Evolutionary conservation across 2,113 vertebrate species (phyloP).

Genomic region (Oncorhynchus clarkii): DNA sequence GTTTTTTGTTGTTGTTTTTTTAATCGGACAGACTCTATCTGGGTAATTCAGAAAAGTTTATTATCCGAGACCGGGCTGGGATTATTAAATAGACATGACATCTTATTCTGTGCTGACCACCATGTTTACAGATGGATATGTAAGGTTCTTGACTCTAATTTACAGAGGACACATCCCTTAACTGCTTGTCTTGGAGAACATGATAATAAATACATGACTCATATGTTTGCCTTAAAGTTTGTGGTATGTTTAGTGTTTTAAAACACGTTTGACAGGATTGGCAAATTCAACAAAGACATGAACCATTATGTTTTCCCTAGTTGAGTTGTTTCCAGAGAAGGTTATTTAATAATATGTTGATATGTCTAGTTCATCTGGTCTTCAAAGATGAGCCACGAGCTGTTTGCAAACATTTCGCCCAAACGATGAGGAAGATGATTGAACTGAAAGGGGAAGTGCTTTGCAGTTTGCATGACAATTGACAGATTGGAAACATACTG

Average conservation of each 20-base stretch:
- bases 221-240: not conserved
- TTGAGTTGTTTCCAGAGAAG: no score
- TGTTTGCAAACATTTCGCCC: no score
- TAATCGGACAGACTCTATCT: constrained; percentile 7
- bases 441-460: no score
- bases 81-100: not conserved
- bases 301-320: no score
- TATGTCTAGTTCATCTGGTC: no score
- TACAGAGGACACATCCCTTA: not conserved
- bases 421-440: no score
- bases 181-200: not conserved
- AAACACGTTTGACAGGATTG: not conserved
- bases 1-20: not conserved
- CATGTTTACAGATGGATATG: not conserved
- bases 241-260: not conserved
- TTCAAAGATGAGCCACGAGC: no score
- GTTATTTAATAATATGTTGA: no score
- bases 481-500: no score
- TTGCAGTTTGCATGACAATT: no score
- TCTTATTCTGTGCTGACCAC: not conserved
- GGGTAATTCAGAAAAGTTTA: constrained; percentile 17
- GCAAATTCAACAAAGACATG: not conserved
- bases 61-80: not conserved
- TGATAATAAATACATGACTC: not conserved
- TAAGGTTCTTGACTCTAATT: not conserved